Conservation (phyloP, 2,113 vertebrate species). For the Todiramphus saurophagus region DNA sequence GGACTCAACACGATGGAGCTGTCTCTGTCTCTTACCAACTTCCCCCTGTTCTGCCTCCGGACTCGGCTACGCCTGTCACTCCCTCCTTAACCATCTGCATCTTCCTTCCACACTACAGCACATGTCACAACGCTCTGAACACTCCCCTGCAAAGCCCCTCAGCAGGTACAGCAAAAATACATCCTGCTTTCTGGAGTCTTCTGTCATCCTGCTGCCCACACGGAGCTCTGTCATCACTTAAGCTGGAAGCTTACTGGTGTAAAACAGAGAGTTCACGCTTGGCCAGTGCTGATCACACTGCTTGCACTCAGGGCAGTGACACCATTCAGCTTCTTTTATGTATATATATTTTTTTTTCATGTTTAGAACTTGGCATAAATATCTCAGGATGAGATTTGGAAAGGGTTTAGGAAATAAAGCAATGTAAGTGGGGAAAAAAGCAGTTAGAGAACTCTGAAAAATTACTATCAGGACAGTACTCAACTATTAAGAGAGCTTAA, state of each 20-base stretch:
- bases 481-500: background rate
- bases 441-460: background rate
- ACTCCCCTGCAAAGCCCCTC: background rate
- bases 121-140: background rate
- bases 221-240: background rate
- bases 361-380: slow-evolving; percentile 37
- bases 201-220: background rate
- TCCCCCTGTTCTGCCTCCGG: background rate
- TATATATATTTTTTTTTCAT: background rate
- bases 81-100: background rate
- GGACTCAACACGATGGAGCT: background rate
- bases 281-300: background rate
- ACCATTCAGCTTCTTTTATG: background rate
- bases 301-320: background rate
- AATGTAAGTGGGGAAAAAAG: background rate
- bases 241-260: background rate
- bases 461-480: background rate
- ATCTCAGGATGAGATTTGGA: background rate
- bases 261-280: background rate
- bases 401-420: slow-evolving; percentile 34
- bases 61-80: background rate
- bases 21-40: background rate
- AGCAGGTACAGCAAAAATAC: background rate
- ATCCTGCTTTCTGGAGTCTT: background rate
- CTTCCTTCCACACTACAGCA: background rate